Evolutionary conservation across 1,140 invertebrate genomes (phyloP).

Genomic region (Luehdorfia chinensis): DNA sequence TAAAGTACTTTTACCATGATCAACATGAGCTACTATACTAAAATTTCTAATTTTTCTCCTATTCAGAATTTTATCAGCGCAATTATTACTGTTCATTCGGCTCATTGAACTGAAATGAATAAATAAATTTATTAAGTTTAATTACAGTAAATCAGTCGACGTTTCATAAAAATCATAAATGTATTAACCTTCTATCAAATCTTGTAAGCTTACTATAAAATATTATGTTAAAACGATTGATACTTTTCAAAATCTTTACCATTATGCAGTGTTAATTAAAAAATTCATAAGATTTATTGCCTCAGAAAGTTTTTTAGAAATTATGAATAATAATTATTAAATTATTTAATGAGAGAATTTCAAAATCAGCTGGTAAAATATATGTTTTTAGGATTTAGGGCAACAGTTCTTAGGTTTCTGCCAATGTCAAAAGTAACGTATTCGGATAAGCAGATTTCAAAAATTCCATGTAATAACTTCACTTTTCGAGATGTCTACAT

Average conservation of each 20-base stretch:
- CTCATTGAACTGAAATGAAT: conserved; percentile 19
- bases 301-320: no score
- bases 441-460: no score
- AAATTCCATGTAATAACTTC: no score
- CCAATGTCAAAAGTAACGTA: no score
- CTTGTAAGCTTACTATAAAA: not conserved
- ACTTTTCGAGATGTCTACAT: no score
- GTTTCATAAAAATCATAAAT: not conserved
- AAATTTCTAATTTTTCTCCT: conserved; percentile 91
- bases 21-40: conserved; percentile 98
- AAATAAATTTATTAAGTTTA: not conserved
- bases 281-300: no score
- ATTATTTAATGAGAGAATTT: no score
- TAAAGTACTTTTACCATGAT: conserved; percentile 98
- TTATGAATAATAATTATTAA: no score
- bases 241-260: conserved; percentile 2
- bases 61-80: conserved; percentile 25
- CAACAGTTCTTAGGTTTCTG: no score
- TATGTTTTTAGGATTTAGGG: no score
- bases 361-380: no score
- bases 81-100: conserved; percentile 38
- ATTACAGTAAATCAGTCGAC: not conserved
- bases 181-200: not conserved
- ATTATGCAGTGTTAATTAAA: no score
- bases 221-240: not conserved